phyloP scores from a whole-genome alignment of 2,797 vertebrate species.

The Esox lucius region DNA sequence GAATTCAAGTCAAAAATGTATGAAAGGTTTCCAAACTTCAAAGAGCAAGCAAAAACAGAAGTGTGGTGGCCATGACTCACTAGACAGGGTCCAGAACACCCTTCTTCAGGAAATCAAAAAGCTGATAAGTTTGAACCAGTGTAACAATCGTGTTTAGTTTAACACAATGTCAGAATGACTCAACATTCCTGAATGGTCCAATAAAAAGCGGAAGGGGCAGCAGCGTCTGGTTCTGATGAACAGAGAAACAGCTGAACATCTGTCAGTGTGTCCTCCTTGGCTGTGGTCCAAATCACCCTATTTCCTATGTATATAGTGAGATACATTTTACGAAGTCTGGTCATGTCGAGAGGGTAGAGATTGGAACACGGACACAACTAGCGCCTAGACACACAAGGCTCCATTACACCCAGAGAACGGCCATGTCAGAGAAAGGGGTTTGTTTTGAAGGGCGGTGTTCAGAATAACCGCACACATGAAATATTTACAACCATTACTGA shows the following conservation, averaged over 20 bases:
- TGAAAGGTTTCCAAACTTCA: background rate
- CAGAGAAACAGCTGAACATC: conserved; percentile 10
- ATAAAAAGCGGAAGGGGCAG: background rate
- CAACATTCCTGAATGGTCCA: conserved; percentile 17
- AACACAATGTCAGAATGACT: conserved; percentile 19
- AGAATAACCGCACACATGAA: conserved; percentile 69
- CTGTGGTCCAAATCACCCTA: background rate
- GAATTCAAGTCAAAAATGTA: no score
- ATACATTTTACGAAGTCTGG: background rate
- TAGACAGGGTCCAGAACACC: background rate
- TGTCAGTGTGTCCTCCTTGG: conserved; percentile 25
- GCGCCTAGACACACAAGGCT: conserved; percentile 25
- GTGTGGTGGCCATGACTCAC: background rate
- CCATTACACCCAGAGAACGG: conserved; percentile 55
- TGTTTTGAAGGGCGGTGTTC: conserved; percentile 76
- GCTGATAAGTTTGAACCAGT: background rate
- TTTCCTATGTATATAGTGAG: background rate
- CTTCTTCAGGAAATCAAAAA: background rate
- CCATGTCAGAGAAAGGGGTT: conserved; percentile 65
- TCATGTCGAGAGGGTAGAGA: no score
- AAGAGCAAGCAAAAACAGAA: background rate
- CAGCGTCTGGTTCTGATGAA: background rate
- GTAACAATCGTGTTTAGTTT: conserved; percentile 17
- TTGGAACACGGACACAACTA: background rate
- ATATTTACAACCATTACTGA: conserved; percentile 69